These are phyloP conservation scores for Pleuronectes platessa DNA, from an alignment of 2,113 vertebrate genomes.

Conservation along the genomic window DNA sequence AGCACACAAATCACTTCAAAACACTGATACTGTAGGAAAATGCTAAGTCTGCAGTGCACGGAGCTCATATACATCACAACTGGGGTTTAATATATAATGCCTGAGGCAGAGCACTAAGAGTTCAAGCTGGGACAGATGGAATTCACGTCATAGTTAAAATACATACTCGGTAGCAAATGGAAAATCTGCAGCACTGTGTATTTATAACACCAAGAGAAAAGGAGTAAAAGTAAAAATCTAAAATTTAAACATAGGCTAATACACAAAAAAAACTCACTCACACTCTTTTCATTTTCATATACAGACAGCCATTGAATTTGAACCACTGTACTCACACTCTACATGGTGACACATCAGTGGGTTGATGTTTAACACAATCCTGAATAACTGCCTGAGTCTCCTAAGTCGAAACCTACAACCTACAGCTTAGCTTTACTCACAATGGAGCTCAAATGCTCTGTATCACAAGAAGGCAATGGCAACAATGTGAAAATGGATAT, in stretches of 20 bases:
- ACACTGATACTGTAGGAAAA: constrained; percentile 24
- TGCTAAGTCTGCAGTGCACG: constrained; percentile 4
- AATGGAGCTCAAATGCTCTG: not conserved
- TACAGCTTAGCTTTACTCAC: constrained; percentile 13
- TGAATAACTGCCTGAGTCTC: constrained; percentile 10
- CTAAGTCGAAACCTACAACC: constrained; percentile 9
- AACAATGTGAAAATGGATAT: not conserved
- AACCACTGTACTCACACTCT: too few species aligned
- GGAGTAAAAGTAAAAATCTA: too few species aligned
- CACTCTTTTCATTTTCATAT: too few species aligned
- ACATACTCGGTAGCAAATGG: not conserved
- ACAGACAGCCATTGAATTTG: too few species aligned
- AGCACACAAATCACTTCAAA: constrained; percentile 38
- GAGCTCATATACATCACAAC: constrained; percentile 21
- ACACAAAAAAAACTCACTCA: not conserved
- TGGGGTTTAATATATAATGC: constrained; percentile 36
- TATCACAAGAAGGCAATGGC: not conserved
- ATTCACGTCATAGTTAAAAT: constrained; percentile 8
- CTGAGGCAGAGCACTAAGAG: constrained; percentile 21
- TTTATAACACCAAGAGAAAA: not conserved
- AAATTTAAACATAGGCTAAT: not conserved
- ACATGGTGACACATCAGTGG: constrained; percentile 21
- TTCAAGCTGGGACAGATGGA: constrained; percentile 14
- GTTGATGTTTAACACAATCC: constrained; percentile 27
- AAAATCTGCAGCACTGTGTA: constrained; percentile 10